These are phyloP conservation scores for Acropternis orthonyx DNA, from an alignment of 2,797 vertebrate species.

Conservation along the genomic window DNA sequence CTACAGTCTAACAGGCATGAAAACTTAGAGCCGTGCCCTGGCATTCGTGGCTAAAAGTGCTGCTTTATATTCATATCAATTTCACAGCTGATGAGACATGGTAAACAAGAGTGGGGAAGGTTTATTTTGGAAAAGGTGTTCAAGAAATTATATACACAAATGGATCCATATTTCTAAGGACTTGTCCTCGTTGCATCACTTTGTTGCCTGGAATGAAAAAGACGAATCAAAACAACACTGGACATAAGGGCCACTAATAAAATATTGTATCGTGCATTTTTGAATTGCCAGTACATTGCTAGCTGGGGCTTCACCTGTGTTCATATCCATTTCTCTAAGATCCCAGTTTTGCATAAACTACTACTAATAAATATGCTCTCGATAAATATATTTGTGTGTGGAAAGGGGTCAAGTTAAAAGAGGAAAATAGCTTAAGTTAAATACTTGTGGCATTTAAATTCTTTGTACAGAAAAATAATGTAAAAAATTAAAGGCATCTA, in stretches of 20 bases:
- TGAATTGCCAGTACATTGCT: not conserved
- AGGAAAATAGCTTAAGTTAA: not conserved
- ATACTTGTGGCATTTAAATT: not conserved
- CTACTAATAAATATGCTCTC: not conserved
- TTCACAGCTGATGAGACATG: not conserved
- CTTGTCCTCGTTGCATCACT: not conserved
- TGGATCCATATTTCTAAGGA: not conserved
- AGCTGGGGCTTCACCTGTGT: not conserved
- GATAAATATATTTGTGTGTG: not conserved
- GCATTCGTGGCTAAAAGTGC: not conserved
- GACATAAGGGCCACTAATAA: not conserved
- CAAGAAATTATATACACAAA: not conserved
- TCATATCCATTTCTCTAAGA: not conserved
- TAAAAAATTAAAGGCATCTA: not conserved
- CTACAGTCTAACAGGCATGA: not conserved
- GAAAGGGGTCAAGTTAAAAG: not conserved
- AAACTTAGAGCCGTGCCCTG: not conserved
- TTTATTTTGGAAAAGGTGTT: not conserved
- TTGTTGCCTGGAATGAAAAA: not conserved
- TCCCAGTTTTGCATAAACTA: not conserved
- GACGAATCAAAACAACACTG: not conserved
- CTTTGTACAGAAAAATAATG: not conserved
- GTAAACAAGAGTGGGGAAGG: not conserved
- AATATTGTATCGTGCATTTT: not conserved
- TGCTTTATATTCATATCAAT: not conserved